Base-by-base conservation (phyloP, 2,113 vertebrate species). In the Hydrolagus affinis region DNA sequence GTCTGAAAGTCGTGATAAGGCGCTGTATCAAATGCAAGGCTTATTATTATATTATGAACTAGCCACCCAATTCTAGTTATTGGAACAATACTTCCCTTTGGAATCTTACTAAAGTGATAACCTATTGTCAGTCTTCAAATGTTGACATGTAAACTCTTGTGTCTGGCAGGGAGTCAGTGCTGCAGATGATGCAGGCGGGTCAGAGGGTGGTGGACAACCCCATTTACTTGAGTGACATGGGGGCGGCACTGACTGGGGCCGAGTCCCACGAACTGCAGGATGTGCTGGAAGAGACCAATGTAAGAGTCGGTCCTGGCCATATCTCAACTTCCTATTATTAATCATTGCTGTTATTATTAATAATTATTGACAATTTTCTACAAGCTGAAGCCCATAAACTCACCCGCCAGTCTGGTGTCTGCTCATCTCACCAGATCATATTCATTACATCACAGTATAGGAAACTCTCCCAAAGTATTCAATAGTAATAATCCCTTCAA, bases 111-210 rank as follows among this genome's bases (percentile, higher is more conserved):
- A 28, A 64, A 62, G 76, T 25, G 23, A 8, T 28, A 30, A 11
- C 21, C 66, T 83, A 17, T 30, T 30, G 6, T 11, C 17, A 28
- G 11, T 30, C 21, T 62, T 78, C 66, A 76, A 85, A 19, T 4
- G 0, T 85, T 85, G 73, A 10, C 19, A 3, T 8, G 0, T 2
- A 77, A 76, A 1, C 28, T 75, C 3, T 0, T 8, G 56, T 23
- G 44, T 0, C 66, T 86, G 74, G 4, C 89, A 99, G 98, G 64
- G 98, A 99, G 89, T 99, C 97, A 0, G 98, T 99, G n/a, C 95
- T 99, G 23, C 98, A 99, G 94, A 98, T 99, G 97, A 98, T 99
- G 98, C 98, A 99, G 92, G 97, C 97, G 0, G 97, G 98, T 11
- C 97, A 99, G 70, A 92, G 97, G 19, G 97, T 99, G 77, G 97